These are phyloP conservation scores for Megaptera novaeangliae DNA, from an alignment of 2,113 vertebrate genomes.

Conservation along the genomic window DNA sequence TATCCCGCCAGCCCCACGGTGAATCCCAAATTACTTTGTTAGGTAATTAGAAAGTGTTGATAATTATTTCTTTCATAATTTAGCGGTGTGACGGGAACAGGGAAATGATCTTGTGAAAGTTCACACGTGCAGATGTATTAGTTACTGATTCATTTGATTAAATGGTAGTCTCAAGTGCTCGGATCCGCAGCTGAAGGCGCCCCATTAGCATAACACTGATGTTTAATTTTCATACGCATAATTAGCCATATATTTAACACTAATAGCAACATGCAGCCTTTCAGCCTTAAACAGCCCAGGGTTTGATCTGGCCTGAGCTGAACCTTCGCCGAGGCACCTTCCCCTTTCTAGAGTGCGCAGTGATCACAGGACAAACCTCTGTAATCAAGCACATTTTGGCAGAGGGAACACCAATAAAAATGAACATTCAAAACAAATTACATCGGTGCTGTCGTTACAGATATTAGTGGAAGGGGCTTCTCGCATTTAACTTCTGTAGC, in stretches of 20 bases:
- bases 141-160: conserved; percentile 94
- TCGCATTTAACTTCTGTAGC: conserved; percentile 41
- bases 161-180: conserved; percentile 93
- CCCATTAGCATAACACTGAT: conserved; percentile 98
- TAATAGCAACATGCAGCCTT: conserved; percentile 90
- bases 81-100: conserved; percentile 80
- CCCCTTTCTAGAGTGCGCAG: conserved; percentile 75
- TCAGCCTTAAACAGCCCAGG: conserved; percentile 86
- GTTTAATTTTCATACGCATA: conserved; percentile 99
- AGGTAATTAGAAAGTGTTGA: conserved; percentile 85
- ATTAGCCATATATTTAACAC: conserved; percentile 99
- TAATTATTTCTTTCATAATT: conserved; percentile 87
- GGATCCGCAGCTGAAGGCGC: conserved; percentile 93
- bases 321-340: conserved; percentile 81
- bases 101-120: conserved; percentile 86
- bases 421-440: conserved; percentile 77
- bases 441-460: conserved; percentile 67
- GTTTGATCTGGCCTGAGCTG: conserved; percentile 86
- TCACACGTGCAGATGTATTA: conserved; percentile 91
- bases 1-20: conserved; percentile 73
- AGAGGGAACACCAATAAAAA: conserved; percentile 80
- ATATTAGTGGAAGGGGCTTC: conserved; percentile 50
- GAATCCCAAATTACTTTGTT: conserved; percentile 84
- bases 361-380: conserved; percentile 75
- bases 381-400: conserved; percentile 82